A percentile compares a stretch with the other conserved stretches of the same genome.
Conservation (phyloP, 2,888 invertebrate genomes). For the Heliconius ismenius region DNA sequence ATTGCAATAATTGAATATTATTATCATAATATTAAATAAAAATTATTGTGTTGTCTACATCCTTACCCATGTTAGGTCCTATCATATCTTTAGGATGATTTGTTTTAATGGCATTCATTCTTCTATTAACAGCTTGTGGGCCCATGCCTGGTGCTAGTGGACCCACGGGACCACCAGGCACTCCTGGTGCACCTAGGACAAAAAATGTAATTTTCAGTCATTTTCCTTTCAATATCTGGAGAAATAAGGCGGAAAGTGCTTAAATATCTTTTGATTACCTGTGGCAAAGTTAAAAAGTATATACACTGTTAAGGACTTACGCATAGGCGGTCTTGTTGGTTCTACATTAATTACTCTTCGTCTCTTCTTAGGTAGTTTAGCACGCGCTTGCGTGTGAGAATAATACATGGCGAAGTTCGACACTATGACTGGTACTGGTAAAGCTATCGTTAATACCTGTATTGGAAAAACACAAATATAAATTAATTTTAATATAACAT, state of each 20-base stretch:
- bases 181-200: constrained; percentile 62
- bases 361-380: constrained; percentile 99
- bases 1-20: background rate
- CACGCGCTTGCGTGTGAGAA: constrained; percentile 97
- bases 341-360: constrained; percentile 98
- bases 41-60: constrained; percentile 29
- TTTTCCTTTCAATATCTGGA: too few species aligned
- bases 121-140: constrained; percentile 84
- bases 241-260: too few species aligned
- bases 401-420: constrained; percentile 99
- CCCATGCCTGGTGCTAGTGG: constrained; percentile 78
- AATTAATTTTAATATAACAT: background rate
- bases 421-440: constrained; percentile 99
- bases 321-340: constrained; percentile 88
- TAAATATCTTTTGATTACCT: too few species aligned
- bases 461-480: background rate
- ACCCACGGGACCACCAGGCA: constrained; percentile 67
- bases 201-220: background rate
- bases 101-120: constrained; percentile 94
- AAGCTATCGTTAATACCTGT: constrained; percentile 93
- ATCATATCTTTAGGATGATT: constrained; percentile 92
- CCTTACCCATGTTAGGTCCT: constrained; percentile 90
- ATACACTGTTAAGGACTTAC: constrained; percentile 55
- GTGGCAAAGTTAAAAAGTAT: background rate
- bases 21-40: background rate